Evolutionary conservation across 2,797 vertebrate species (phyloP).

Genomic region (Cyprinodon diabolis): DNA sequence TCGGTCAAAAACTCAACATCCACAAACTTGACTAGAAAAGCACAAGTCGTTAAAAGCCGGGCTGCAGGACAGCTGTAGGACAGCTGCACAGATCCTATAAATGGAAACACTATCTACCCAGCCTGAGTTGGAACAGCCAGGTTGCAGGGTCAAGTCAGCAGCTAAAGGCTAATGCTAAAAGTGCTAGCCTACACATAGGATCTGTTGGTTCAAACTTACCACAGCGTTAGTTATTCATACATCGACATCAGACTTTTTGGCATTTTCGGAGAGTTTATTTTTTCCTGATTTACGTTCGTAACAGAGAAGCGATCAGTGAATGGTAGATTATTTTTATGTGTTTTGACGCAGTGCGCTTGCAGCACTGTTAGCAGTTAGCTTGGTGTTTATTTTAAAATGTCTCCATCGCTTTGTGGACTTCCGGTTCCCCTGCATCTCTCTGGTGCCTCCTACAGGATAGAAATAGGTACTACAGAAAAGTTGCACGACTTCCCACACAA

Average conservation of each 20-base stretch:
- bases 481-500: too few relatives aligned
- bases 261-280: conserved; percentile 63
- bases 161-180: conserved; percentile 51
- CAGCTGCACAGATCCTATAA: conserved; percentile 63
- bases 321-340: conserved; percentile 28
- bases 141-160: conserved; percentile 48
- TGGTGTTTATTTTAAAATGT: conserved; percentile 84
- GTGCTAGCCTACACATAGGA: conserved; percentile 42
- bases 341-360: conserved; percentile 61
- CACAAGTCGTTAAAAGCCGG: conserved; percentile 34
- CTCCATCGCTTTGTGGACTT: conserved; percentile 75
- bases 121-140: conserved; percentile 31
- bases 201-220: conserved; percentile 74
- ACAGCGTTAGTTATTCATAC: conserved; percentile 65
- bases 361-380: conserved; percentile 63
- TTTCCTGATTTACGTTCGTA: conserved; percentile 28
- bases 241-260: conserved; percentile 61
- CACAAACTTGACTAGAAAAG: conserved; percentile 41
- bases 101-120: conserved; percentile 56
- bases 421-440: conserved; percentile 37
- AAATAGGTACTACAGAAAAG: not conserved
- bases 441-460: not conserved
- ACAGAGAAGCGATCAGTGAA: conserved; percentile 19
- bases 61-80: conserved; percentile 36
- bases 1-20: conserved; percentile 40